These are phyloP conservation scores for Pseudomyrmex concolor DNA, from an alignment of 1,140 invertebrate species.

Conservation along the genomic window DNA sequence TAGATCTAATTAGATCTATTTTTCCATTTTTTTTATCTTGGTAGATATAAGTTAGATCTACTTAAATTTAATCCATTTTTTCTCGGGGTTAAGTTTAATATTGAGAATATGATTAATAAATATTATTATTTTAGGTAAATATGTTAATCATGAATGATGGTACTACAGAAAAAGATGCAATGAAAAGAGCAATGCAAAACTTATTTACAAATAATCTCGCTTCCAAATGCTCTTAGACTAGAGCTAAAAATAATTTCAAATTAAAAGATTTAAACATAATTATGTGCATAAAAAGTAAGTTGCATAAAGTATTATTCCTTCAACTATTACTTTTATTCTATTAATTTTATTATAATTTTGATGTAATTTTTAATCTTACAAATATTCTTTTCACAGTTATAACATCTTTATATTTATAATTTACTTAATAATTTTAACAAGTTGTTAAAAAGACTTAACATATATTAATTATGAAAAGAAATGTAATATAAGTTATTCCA, in stretches of 20 bases:
- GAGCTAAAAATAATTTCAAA: constrained; percentile 1
- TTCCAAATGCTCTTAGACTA: neutral
- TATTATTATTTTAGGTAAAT: neutral
- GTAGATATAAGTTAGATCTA: too few relatives aligned
- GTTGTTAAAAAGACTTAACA: too few relatives aligned
- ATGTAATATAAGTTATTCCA: too few relatives aligned
- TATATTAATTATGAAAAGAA: too few relatives aligned
- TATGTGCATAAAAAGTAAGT: neutral
- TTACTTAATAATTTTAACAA: too few relatives aligned
- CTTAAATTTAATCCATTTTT: too few relatives aligned
- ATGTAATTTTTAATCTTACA: neutral
- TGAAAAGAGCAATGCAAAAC: neutral
- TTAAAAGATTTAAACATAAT: constrained; percentile 1
- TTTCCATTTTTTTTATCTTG: too few relatives aligned
- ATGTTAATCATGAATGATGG: neutral
- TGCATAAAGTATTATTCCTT: neutral
- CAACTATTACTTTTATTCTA: neutral
- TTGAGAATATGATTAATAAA: too few relatives aligned
- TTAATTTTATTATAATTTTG: neutral
- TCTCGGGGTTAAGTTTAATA: too few relatives aligned
- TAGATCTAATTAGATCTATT: too few relatives aligned
- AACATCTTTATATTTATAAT: too few relatives aligned
- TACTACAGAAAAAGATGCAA: neutral
- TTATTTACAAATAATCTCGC: neutral
- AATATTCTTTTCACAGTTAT: too few relatives aligned